Evolutionary conservation across 2,113 vertebrate genomes (phyloP).

Genomic region (Limnothrissa miodon): DNA sequence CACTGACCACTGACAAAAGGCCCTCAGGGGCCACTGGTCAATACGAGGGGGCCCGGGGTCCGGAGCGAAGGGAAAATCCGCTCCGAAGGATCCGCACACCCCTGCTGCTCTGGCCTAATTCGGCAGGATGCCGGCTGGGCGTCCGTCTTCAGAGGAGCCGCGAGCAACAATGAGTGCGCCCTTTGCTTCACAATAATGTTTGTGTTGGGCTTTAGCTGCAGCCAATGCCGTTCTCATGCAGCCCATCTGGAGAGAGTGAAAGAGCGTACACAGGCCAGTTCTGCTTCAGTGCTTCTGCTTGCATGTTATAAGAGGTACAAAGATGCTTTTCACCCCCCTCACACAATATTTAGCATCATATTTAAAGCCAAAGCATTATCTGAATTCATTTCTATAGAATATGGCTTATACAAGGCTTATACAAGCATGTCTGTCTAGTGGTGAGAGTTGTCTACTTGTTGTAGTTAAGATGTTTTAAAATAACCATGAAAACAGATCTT

Average conservation of each 20-base stretch:
- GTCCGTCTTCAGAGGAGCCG: slow-evolving; percentile 47
- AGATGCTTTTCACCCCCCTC: neutral
- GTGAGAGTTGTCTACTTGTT: neutral
- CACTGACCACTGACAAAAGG: slow-evolving; percentile 60
- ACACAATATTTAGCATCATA: neutral
- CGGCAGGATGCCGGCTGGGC: slow-evolving; percentile 58
- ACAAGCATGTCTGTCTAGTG: neutral
- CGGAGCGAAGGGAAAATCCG: slow-evolving; percentile 46
- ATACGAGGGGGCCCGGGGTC: slow-evolving; percentile 40
- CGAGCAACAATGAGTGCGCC: slow-evolving; percentile 54
- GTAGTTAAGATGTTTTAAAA: neutral
- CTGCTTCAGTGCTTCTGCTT: neutral
- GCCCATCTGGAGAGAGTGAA: slow-evolving; percentile 69
- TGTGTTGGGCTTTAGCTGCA: slow-evolving; percentile 68
- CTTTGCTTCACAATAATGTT: slow-evolving; percentile 71
- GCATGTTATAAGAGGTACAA: neutral
- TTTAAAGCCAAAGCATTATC: too few relatives aligned
- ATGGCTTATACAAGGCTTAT: too few relatives aligned
- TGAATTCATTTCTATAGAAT: neutral
- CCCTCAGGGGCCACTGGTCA: slow-evolving; percentile 53
- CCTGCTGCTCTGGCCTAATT: slow-evolving; percentile 65
- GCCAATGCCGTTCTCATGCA: slow-evolving; percentile 60
- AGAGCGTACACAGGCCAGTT: slow-evolving; percentile 41
- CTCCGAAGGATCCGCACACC: slow-evolving; percentile 44
- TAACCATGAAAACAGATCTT: neutral